phyloP scores from a whole-genome alignment of 2,797 vertebrate species.

The Tangara arthus region DNA sequence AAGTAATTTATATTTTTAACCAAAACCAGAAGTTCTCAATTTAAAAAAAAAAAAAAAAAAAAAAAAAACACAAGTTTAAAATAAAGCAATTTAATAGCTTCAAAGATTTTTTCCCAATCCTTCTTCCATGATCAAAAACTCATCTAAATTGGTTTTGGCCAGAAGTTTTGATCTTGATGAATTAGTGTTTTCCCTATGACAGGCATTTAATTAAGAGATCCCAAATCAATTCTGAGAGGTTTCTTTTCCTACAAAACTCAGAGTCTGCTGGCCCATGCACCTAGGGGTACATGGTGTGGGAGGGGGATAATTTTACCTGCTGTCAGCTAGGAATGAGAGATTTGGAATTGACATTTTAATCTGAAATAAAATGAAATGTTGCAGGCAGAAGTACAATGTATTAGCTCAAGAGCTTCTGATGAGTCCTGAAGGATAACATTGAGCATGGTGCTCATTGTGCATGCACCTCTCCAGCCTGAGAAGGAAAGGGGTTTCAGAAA shows the following conservation, averaged over 20 bases:
- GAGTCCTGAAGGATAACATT: not conserved
- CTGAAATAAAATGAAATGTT: not conserved
- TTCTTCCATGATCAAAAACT: not conserved
- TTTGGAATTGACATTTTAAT: not conserved
- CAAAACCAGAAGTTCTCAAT: not conserved
- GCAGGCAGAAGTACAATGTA: not conserved
- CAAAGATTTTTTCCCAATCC: not conserved
- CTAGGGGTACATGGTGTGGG: rapidly evolving
- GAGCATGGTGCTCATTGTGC: not conserved
- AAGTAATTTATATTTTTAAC: not conserved
- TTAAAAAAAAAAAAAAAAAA: rapidly evolving
- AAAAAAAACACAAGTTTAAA: not conserved
- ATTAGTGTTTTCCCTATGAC: not conserved
- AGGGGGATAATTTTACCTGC: not conserved
- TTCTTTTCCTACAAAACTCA: not conserved
- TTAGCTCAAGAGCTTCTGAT: not conserved
- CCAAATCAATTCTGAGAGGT: not conserved
- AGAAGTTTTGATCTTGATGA: not conserved
- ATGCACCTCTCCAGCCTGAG: not conserved
- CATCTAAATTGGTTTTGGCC: not conserved
- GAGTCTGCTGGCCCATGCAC: not conserved
- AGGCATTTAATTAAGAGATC: not conserved
- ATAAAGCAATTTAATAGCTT: not conserved
- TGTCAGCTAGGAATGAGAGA: not conserved
- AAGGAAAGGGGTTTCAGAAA: not conserved